Base-by-base conservation (phyloP, 2,888 invertebrate species). In the Phyto melanocephala region DNA sequence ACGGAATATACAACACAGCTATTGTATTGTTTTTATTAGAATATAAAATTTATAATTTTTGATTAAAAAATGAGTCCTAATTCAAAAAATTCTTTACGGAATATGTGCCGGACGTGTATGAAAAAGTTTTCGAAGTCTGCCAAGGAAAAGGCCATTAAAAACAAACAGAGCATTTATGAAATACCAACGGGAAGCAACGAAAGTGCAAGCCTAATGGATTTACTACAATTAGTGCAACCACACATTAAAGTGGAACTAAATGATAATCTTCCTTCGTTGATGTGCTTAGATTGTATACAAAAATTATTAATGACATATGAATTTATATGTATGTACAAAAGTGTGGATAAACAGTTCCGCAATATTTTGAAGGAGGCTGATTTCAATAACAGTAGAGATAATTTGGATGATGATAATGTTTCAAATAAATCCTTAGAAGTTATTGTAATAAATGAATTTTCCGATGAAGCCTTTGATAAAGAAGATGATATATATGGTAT, bases 61-160 rank as follows among this genome's bases (percentile, higher is more conserved):
- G n/a, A n/a, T n/a, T n/a, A n/a, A n/a, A n/a, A n/a, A n/a, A n/a
- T n/a, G n/a, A n/a, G n/a, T 28, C 17, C 11, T 13, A 60, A 50
- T 20, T 33, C 11, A 10, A n/a, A 20, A 28, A 60, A 54, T n/a
- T 58, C 37, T 1, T 20, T 80, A 2, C 56, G 37, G 40, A 54
- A 79, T 58, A 33, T 82, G 42, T 82, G 82, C 33, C 75, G 82
- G 37, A 79, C 82, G 3, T 82, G 82, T 35, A 75, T 82, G 79
- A 28, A 15, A 50, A 22, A 37, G 1, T 62, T 77, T 45, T 37
- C 68, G 5, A 62, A 68, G 60, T 42, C 22, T 10, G 37, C 58
- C 45, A 62, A 33, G n/a, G 24, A 54, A 45, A 35, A 1, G 24
- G 35, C 6, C 5, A 17, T 11, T 4, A 58, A 71, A 33, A 63